These are phyloP conservation scores for Oriolus oriolus DNA, from an alignment of 2,113 vertebrate species.

Conservation along the genomic window DNA sequence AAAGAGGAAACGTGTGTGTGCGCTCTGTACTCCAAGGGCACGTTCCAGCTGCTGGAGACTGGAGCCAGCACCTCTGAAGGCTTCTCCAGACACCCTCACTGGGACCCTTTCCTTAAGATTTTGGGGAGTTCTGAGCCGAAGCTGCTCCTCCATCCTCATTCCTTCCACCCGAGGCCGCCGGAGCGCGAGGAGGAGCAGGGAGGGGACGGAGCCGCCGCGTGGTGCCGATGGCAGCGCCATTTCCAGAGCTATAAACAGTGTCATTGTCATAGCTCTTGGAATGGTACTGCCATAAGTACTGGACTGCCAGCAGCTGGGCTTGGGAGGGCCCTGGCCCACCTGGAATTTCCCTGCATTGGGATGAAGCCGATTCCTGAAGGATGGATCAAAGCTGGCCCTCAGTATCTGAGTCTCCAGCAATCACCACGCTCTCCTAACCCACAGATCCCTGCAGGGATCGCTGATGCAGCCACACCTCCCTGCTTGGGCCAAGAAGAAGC, in stretches of 20 bases:
- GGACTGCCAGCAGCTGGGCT: conserved; percentile 64
- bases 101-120: background rate
- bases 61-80: background rate
- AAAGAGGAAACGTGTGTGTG: background rate
- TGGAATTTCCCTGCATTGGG: background rate
- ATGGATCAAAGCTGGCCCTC: background rate
- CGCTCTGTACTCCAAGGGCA: background rate
- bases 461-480: background rate
- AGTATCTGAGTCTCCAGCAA: background rate
- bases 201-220: background rate
- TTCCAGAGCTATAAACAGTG: conserved; percentile 89
- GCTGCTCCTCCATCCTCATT: background rate
- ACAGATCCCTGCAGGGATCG: background rate
- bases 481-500: background rate
- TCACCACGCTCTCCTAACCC: background rate
- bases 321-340: conserved; percentile 17
- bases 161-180: background rate
- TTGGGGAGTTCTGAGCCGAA: background rate
- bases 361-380: background rate
- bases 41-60: background rate
- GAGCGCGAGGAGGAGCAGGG: background rate
- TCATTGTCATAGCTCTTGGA: conserved; percentile 91
- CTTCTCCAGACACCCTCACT: background rate
- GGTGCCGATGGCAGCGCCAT: conserved; percentile 90
- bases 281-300: conserved; percentile 89